Percentiles rank a stretch among this genome's conserved stretches.
phyloP scores from a whole-genome alignment of 92 coral and sea anemone species.

The Siderastrea siderea region DNA sequence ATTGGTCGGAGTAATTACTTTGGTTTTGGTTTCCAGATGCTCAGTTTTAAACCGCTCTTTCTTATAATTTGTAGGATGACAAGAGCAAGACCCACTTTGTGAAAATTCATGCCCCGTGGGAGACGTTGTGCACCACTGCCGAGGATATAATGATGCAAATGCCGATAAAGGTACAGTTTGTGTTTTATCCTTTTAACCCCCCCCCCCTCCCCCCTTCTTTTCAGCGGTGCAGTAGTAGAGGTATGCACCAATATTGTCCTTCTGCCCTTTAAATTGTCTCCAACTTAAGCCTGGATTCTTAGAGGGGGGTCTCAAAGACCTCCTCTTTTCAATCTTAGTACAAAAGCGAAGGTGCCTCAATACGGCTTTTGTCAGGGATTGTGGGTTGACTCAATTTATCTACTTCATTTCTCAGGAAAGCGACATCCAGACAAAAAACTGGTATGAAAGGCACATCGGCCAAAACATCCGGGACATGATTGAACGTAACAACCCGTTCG shows the following conservation, averaged over 20 bases:
- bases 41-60: neutral
- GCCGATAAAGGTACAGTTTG: conserved; percentile 78
- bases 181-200: neutral
- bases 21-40: neutral
- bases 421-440: conserved; percentile 82
- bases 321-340: neutral
- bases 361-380: neutral
- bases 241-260: too few relatives aligned
- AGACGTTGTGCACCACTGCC: conserved; percentile 75
- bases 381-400: neutral
- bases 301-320: neutral
- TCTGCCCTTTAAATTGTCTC: too few relatives aligned
- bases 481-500: conserved; percentile 79
- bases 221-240: neutral
- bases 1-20: neutral
- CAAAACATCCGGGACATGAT: conserved; percentile 68
- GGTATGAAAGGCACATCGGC: conserved; percentile 80
- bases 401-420: conserved; percentile 47
- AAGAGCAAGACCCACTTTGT: conserved; percentile 73
- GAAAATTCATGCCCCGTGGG: conserved; percentile 91
- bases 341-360: neutral
- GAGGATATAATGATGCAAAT: conserved; percentile 95
- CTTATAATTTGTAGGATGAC: conserved; percentile 47
- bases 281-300: too few relatives aligned
- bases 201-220: neutral